Conservation (phyloP, 2,888 invertebrate genomes). For the Drosophila leonis region DNA sequence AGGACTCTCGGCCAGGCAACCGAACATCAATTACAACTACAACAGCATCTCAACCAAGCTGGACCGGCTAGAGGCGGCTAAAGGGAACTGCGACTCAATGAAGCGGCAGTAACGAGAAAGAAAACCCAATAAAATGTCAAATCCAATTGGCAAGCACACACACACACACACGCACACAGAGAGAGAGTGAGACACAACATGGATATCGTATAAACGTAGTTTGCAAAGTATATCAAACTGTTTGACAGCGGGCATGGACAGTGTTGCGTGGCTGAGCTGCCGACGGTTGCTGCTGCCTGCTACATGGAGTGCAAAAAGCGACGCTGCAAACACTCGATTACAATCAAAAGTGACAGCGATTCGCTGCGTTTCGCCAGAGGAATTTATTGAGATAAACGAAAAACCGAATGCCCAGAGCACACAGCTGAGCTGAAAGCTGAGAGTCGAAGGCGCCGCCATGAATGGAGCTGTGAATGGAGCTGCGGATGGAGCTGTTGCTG, state of each 20-base stretch:
- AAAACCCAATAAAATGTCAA: constrained; percentile 82
- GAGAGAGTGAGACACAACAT: constrained; percentile 1
- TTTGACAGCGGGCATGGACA: constrained; percentile 53
- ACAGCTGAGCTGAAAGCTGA: constrained; percentile 2
- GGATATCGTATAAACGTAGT: constrained; percentile 47
- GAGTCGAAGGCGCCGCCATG: neutral
- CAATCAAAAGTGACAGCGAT: constrained; percentile 77
- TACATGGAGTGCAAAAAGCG: constrained; percentile 39
- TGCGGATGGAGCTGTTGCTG: neutral
- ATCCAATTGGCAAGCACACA: constrained; percentile 78
- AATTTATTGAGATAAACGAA: constrained; percentile 23
- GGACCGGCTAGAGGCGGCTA: neutral
- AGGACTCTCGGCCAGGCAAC: constrained; percentile 54
- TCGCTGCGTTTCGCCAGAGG: constrained; percentile 40
- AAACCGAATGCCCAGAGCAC: neutral
- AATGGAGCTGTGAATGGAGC: neutral
- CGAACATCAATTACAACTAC: constrained; percentile 73
- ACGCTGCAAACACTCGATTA: constrained; percentile 72
- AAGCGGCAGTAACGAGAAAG: constrained; percentile 77
- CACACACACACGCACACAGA: constrained; percentile 16
- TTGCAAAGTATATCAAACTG: constrained; percentile 75
- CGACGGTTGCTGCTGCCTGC: constrained; percentile 1
- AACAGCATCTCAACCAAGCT: constrained; percentile 32
- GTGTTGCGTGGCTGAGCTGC: constrained; percentile 3
- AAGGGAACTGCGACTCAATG: constrained; percentile 35